A percentile compares a stretch with the other conserved stretches of the same genome.
These are phyloP conservation scores for Hoplostethus atlanticus DNA, from an alignment of 2,797 vertebrate genomes.

Conservation along the genomic window DNA sequence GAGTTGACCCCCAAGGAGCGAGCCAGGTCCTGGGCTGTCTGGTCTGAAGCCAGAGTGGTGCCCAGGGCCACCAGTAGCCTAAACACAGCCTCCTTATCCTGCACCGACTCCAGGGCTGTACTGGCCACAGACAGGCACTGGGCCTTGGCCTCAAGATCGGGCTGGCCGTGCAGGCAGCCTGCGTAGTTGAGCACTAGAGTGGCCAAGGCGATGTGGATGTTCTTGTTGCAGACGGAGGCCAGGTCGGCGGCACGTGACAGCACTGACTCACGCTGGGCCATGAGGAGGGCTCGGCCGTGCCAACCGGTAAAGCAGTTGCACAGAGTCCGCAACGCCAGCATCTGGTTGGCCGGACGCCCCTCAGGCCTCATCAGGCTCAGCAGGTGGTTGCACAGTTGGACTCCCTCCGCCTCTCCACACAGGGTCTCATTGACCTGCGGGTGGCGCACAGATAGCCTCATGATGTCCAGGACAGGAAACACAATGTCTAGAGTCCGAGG, in stretches of 20 bases:
- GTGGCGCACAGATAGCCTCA: constrained; percentile 94
- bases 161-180: constrained; percentile 89
- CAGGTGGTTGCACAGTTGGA: constrained; percentile 92
- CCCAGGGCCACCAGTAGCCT: constrained; percentile 97
- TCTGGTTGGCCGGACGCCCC: constrained; percentile 95
- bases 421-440: constrained; percentile 93
- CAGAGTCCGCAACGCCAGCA: constrained; percentile 94
- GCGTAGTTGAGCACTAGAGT: constrained; percentile 96
- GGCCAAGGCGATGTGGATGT: constrained; percentile 95
- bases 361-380: constrained; percentile 90
- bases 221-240: constrained; percentile 91
- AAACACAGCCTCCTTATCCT: constrained; percentile 97
- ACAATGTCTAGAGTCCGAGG: constrained; percentile 89
- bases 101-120: constrained; percentile 92
- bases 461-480: constrained; percentile 96
- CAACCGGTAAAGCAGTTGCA: constrained; percentile 95
- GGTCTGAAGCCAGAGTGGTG: constrained; percentile 92
- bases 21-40: constrained; percentile 92
- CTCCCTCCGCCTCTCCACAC: constrained; percentile 91
- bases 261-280: constrained; percentile 92
- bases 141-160: constrained; percentile 95
- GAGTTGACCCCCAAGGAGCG: constrained; percentile 94
- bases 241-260: constrained; percentile 91
- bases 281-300: constrained; percentile 90
- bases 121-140: constrained; percentile 96